Evolutionary conservation across 2,888 invertebrate species (phyloP), one percentile per base, ranked within the genome.

Genomic region (Cordylochernes scorpioides): DNA sequence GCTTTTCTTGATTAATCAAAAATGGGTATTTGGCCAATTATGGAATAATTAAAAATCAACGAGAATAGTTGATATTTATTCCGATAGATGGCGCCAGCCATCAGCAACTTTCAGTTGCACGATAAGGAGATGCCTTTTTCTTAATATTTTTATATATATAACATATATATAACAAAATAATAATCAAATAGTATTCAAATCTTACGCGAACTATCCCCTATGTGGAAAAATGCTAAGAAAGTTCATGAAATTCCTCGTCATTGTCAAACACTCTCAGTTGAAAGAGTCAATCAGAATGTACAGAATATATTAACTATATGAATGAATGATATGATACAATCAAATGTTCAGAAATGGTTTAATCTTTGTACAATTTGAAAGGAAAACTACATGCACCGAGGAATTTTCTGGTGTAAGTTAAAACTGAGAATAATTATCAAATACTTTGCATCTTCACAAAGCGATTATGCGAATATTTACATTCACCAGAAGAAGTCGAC

Each of bases 341-440:
- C 14, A 31, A 37, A 22, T 40, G 37, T 32, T 31, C 33, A n/a
- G n/a, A 16, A 29, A 40, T 16, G 39, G 39, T 28, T 28, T 38
- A 29, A 24, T 19, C 6, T 31, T 31, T 28, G 30, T 40, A 15
- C 37, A 40, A 15, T 31, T 29, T 29, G 8, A 16, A 15, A 33
- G 32, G 24, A 36, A 38, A 15, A 28, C 8, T 16, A 17, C 33
- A 9, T 36, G 29, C 28, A 34, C 39, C 17, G 10, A 21, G 26
- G 31, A 18, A 18, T 35, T 40, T 28, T 8, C 3, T 3, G 9
- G 25, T 25, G 25, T 25, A 25, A 7, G 13, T n/a, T 14, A 25
- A 16, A 25, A 25, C 14, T 25, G 15, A 25, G 14, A 3, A 25
- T 5, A 25, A 15, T 25, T 25, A 25, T 14, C 25, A 25, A 25